Conservation (phyloP, 2,113 vertebrate genomes). For the Stigmatopora argus region DNA sequence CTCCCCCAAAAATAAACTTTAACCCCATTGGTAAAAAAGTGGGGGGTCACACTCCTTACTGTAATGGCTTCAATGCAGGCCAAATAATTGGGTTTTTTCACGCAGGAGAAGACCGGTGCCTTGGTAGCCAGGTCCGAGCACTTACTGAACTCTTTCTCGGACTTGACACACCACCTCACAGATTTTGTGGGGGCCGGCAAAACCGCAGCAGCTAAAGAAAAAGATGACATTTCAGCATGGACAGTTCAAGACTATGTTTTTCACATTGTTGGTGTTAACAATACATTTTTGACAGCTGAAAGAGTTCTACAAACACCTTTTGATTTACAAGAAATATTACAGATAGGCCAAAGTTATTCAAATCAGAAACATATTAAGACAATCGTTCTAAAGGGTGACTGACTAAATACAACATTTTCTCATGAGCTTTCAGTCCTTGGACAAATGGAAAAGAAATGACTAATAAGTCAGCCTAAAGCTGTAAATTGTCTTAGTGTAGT, state of each 20-base stretch:
- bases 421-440: no score
- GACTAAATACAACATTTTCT: no score
- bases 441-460: no score
- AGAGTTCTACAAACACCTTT: no score
- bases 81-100: neutral
- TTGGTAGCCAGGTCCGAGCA: conserved; percentile 26
- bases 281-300: no score
- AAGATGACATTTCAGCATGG: no score
- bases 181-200: conserved; percentile 16
- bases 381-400: no score
- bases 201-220: conserved; percentile 13
- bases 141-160: conserved; percentile 44
- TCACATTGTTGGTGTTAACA: neutral
- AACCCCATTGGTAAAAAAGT: neutral
- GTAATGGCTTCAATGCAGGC: conserved; percentile 61
- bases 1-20: no score
- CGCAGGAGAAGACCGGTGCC: conserved; percentile 37
- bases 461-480: no score
- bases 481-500: neutral
- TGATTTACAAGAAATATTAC: no score
- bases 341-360: no score
- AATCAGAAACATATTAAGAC: no score
- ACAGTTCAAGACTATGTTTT: neutral
- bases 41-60: conserved; percentile 38
- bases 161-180: conserved; percentile 66